Evolutionary conservation across 1,140 invertebrate genomes (phyloP), one percentile per base, ranked within the genome.

Genomic region (Heliconius congener): DNA sequence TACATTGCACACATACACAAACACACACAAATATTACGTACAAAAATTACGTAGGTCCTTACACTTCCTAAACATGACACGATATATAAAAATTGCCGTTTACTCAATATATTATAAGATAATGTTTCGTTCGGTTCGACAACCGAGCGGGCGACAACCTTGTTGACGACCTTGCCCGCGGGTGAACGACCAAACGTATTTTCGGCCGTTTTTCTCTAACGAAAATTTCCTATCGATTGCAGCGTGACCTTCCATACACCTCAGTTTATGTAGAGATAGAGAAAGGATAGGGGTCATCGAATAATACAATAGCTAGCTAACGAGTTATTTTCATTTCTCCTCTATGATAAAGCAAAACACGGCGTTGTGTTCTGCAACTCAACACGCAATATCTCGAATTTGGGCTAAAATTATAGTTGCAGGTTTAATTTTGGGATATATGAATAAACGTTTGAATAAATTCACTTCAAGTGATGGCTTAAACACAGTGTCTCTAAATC

Each of bases 181-280:
- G 88, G 85, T 86, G 83, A 83, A 83, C 78, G 86, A 83, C 83
- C 79, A 57, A 66, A 72, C 80, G 81, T 87, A 89, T 90, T 91
- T 91, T 91, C 87, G 88, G 90, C 76, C 82, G 86, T 90, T 91
- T 91, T 91, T 90, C 89, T 90, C 85, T 83, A 86, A 87, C 89
- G 88, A 92, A 92, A 92, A 90, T 90, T 89, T 78, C 74, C 78
- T 82, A 84, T 82, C 81, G 85, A 85, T 87, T 86, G 90, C 19
- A 60, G 8, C 5, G 39, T 82, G 90, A 90, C 30, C 88, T 79
- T 55, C 81, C 73, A 11, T 30, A 13, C 60, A 75, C 74, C 84
- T 74, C 83, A 18, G n/a, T 9, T 42, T 34, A 18, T 70, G 34
- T 55, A 77, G 27, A 9, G 37, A 2, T 60, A n/a, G 2, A 70